phyloP scores from a whole-genome alignment of 2,888 invertebrate genomes.

The Eumerus sabulonum region DNA sequence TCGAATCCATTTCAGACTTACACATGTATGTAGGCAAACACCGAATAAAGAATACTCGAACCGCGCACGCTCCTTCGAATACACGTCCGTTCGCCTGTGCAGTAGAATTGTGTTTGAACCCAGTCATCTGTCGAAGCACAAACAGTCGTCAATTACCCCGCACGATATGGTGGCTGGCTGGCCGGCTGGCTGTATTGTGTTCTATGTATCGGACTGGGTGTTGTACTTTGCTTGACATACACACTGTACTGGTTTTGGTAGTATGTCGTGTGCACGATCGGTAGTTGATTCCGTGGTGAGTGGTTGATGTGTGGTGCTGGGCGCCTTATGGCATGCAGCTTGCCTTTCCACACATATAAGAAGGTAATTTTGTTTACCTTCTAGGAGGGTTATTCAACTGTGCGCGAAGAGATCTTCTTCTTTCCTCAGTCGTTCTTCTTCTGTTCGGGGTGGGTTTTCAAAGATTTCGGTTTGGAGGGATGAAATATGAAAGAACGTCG shows the following conservation, averaged over 20 bases:
- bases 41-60: constrained; percentile 6
- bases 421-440: constrained; percentile 13
- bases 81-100: constrained; percentile 58
- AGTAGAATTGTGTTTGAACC: constrained; percentile 52
- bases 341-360: constrained; percentile 40
- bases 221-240: constrained; percentile 40
- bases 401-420: constrained; percentile 10
- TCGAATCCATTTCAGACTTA: constrained; percentile 15
- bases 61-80: constrained; percentile 26
- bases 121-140: background rate
- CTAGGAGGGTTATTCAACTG: constrained; percentile 38
- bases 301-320: constrained; percentile 20
- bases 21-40: too few species aligned
- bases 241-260: constrained; percentile 35
- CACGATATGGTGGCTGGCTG: constrained; percentile 19
- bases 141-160: constrained; percentile 27
- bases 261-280: constrained; percentile 40
- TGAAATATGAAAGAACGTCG: constrained; percentile 29
- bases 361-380: constrained; percentile 11
- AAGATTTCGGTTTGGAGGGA: constrained; percentile 32
- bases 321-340: constrained; percentile 60
- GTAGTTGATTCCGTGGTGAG: constrained; percentile 19
- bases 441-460: constrained; percentile 39
- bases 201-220: constrained; percentile 50
- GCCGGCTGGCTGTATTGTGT: constrained; percentile 32